Conservation (phyloP, 2,113 vertebrate genomes). For the Bos javanicus region DNA sequence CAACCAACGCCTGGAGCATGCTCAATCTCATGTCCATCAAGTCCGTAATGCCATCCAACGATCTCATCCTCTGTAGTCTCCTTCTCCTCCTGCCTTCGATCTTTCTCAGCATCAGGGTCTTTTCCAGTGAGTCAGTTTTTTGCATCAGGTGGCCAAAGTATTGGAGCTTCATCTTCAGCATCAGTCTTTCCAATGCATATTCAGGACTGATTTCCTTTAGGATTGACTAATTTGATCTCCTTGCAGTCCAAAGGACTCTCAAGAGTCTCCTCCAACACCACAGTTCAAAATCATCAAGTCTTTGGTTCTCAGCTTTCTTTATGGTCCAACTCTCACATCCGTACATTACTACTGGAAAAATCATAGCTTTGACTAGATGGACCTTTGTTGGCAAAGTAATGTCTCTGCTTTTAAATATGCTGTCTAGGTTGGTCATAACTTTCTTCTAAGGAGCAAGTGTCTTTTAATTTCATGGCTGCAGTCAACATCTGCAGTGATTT, state of each 20-base stretch:
- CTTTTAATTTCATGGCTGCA: background rate
- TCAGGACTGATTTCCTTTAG: background rate
- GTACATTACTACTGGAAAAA: background rate
- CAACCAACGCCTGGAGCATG: background rate
- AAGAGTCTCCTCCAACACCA: background rate
- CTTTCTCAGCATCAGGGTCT: background rate
- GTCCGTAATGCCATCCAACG: background rate
- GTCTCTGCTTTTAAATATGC: background rate
- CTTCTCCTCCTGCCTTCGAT: background rate
- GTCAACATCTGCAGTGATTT: background rate
- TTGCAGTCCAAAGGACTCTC: background rate
- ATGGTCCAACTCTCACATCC: background rate
- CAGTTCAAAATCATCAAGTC: background rate
- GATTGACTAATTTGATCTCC: background rate
- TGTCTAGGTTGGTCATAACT: background rate
- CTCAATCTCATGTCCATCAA: background rate
- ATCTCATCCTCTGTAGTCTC: background rate
- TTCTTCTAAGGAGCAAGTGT: background rate
- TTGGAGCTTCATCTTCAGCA: background rate
- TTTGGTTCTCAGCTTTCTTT: background rate
- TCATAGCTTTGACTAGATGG: background rate
- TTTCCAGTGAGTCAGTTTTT: background rate
- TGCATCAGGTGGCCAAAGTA: background rate
- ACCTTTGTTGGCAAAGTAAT: background rate
- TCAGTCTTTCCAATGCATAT: background rate